phyloP scores from a whole-genome alignment of 2,888 invertebrate species.

The Mellilla xanthometata region DNA sequence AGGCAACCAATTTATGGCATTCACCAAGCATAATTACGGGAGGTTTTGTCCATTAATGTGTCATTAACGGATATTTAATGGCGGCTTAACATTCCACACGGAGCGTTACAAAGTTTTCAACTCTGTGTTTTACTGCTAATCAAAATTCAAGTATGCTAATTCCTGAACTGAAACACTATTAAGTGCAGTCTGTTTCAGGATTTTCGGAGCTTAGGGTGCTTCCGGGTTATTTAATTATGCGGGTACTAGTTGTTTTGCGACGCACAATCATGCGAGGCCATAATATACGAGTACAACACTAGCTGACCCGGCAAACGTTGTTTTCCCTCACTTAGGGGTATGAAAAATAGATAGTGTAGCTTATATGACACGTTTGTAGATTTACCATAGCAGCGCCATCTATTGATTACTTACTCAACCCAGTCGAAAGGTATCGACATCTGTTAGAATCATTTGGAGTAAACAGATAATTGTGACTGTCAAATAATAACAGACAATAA shows the following conservation, averaged over 20 bases:
- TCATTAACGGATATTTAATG: slow-evolving; percentile 56
- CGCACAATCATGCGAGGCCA: slow-evolving; percentile 8
- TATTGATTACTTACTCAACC: too few relatives aligned
- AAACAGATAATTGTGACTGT: too few relatives aligned
- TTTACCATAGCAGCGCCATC: too few relatives aligned
- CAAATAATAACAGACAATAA: too few relatives aligned
- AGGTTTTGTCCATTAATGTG: slow-evolving; percentile 67
- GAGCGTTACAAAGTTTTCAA: slow-evolving; percentile 41
- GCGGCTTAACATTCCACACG: slow-evolving; percentile 43
- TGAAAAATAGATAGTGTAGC: too few relatives aligned
- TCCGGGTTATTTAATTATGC: slow-evolving; percentile 29
- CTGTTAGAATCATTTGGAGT: too few relatives aligned
- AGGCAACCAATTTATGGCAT: slow-evolving; percentile 48
- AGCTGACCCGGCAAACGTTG: too few relatives aligned
- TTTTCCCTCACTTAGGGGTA: too few relatives aligned
- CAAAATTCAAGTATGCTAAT: slow-evolving; percentile 78
- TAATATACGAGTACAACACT: too few relatives aligned
- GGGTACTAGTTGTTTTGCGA: slow-evolving; percentile 18
- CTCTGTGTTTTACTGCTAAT: slow-evolving; percentile 68
- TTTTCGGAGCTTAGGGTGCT: slow-evolving; percentile 23
- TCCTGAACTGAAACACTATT: slow-evolving; percentile 55
- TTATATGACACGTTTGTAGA: too few relatives aligned
- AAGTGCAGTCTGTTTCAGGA: slow-evolving; percentile 39
- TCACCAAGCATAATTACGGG: slow-evolving; percentile 53
- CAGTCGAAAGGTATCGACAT: too few relatives aligned